A percentile compares a stretch with the other conserved stretches of the same genome.
Evolutionary conservation across 2,113 vertebrate genomes (phyloP).

Genomic region (Mirza zaza): DNA sequence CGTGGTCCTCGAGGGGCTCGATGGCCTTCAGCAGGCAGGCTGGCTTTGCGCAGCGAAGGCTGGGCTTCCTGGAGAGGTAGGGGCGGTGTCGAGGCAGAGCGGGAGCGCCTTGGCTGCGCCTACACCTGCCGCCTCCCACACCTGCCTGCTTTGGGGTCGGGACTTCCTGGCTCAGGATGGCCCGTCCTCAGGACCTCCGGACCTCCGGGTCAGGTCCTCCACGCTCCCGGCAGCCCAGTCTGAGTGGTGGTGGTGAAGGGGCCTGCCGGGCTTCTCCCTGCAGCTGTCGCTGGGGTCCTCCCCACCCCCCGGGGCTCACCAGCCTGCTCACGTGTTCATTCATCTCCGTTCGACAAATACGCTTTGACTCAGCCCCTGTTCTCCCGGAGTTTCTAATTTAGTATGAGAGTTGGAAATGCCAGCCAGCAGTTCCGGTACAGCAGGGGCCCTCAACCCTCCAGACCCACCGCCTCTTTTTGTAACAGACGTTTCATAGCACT

Average conservation of each 20-base stretch:
- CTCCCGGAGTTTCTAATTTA: not conserved
- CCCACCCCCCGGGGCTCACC: not conserved
- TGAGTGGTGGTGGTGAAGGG: not conserved
- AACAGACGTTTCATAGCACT: not conserved
- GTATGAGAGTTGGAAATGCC: not conserved
- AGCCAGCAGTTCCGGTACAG: not conserved
- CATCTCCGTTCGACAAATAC: not conserved
- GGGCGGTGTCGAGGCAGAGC: rapidly evolving
- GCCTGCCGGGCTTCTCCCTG: not conserved
- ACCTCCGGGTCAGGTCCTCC: not conserved
- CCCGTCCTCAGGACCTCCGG: not conserved
- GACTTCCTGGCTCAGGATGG: not conserved
- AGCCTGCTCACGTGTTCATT: not conserved
- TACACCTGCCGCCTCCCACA: not conserved
- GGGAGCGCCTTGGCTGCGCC: not conserved
- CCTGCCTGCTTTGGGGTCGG: not conserved
- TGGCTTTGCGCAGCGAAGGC: not conserved
- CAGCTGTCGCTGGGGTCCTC: no score
- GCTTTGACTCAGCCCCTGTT: not conserved
- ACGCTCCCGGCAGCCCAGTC: not conserved
- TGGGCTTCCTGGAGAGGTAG: not conserved
- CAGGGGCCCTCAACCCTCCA: not conserved
- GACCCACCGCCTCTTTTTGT: not conserved
- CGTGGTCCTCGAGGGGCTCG: not conserved
- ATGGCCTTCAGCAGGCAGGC: not conserved